Percentiles rank a stretch among this genome's conserved stretches.
Evolutionary conservation across 1,140 invertebrate genomes (phyloP).

Genomic region (Tyrophagus putrescentiae): DNA sequence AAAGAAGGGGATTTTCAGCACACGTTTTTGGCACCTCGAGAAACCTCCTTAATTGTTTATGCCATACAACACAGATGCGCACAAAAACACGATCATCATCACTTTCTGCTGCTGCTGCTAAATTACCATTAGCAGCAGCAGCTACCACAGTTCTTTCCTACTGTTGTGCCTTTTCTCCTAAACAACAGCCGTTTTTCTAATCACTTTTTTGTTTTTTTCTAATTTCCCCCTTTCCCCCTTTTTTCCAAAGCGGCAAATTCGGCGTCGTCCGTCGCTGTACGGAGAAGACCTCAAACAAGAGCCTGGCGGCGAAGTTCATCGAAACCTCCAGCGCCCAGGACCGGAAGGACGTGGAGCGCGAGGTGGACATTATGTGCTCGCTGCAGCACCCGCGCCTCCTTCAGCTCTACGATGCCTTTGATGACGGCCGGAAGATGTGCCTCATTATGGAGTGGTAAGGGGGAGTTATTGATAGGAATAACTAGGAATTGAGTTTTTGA

Average conservation of each 20-base stretch:
- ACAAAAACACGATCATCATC: too few species aligned
- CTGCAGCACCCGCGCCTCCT: constrained; percentile 84
- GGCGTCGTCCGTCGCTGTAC: constrained; percentile 84
- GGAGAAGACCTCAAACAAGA: constrained; percentile 60
- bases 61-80: too few species aligned
- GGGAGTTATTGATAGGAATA: neutral
- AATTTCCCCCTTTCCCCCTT: too few species aligned
- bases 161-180: too few species aligned
- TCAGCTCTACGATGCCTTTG: constrained; percentile 89
- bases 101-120: too few species aligned
- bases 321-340: constrained; percentile 67
- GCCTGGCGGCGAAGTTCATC: constrained; percentile 85
- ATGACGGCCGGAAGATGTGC: constrained; percentile 69
- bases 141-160: too few species aligned
- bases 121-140: too few species aligned
- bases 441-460: constrained; percentile 91
- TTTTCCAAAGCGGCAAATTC: constrained; percentile 95
- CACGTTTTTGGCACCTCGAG: too few species aligned
- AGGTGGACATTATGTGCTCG: constrained; percentile 87
- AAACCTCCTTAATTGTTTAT: too few species aligned
- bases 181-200: too few species aligned
- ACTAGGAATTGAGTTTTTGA: neutral
- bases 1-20: too few species aligned
- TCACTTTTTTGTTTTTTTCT: too few species aligned
- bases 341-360: constrained; percentile 72